Conservation (phyloP, 2,888 invertebrate genomes). For the Noctuana brunneofusca region DNA sequence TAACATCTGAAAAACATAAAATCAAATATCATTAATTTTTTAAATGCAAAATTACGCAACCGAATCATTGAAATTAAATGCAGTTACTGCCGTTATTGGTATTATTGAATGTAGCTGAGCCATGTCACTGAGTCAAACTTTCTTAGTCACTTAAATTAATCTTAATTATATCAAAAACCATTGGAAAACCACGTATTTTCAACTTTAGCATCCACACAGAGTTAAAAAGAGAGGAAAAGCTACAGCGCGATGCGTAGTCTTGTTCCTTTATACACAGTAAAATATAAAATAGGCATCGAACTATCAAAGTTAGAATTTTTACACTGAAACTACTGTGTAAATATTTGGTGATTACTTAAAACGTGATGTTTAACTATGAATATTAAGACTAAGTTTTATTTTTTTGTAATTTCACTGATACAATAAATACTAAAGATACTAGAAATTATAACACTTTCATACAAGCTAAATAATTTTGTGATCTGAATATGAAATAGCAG, state of each 20-base stretch:
- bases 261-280: slow-evolving; percentile 30
- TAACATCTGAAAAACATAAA: background rate
- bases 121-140: slow-evolving; percentile 10
- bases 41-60: background rate
- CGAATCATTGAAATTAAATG: background rate
- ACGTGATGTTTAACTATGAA: slow-evolving; percentile 2
- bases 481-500: slow-evolving; percentile 6
- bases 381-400: slow-evolving; percentile 4
- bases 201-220: slow-evolving; percentile 17
- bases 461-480: slow-evolving; percentile 1
- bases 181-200: slow-evolving; percentile 24
- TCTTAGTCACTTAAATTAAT: slow-evolving; percentile 21
- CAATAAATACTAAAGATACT: slow-evolving; percentile 2
- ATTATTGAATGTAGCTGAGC: slow-evolving; percentile 4
- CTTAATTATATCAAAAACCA: slow-evolving; percentile 26
- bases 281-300: slow-evolving; percentile 19
- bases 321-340: slow-evolving; percentile 5
- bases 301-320: slow-evolving; percentile 19
- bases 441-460: slow-evolving; percentile 5
- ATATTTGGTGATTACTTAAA: slow-evolving; percentile 17
- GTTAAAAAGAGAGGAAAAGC: slow-evolving; percentile 19
- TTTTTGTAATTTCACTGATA: slow-evolving; percentile 7
- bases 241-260: slow-evolving; percentile 31
- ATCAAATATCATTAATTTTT: background rate
- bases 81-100: background rate